Conservation (phyloP, 1,140 invertebrate genomes). For the Caenorhabditis inopinata region DNA sequence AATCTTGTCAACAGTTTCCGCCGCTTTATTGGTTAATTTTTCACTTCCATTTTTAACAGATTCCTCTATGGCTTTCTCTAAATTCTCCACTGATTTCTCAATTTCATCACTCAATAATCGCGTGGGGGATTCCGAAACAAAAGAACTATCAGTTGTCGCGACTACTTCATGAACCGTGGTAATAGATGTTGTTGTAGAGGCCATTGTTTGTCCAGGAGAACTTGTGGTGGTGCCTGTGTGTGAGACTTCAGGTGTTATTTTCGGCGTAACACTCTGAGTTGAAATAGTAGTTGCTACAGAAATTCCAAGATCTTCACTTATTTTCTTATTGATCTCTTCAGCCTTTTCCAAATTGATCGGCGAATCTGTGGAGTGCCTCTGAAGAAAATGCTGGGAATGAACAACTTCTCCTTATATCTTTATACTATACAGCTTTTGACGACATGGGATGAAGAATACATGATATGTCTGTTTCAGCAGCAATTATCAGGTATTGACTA, state of each 20-base stretch:
- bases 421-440: no score
- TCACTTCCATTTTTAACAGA: not conserved
- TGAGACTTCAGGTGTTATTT: no score
- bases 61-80: conserved; percentile 14
- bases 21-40: not conserved
- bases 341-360: conserved; percentile 29
- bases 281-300: not conserved
- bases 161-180: no score
- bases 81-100: conserved; percentile 11
- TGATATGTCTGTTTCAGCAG: no score
- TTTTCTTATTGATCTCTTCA: conserved; percentile 21
- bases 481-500: no score
- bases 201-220: not conserved
- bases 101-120: not conserved
- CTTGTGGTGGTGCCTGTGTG: not conserved
- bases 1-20: not conserved
- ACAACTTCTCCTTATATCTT: no score
- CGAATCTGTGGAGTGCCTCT: conserved; percentile 21
- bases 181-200: not conserved
- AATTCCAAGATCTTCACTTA: not conserved
- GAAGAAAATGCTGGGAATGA: no score
- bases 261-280: no score
- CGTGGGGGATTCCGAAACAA: not conserved
- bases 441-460: no score
- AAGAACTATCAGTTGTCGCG: no score